Percentiles rank a stretch among this genome's conserved stretches.
phyloP scores from a whole-genome alignment of 2,113 vertebrate species.

The Corapipo altera region DNA sequence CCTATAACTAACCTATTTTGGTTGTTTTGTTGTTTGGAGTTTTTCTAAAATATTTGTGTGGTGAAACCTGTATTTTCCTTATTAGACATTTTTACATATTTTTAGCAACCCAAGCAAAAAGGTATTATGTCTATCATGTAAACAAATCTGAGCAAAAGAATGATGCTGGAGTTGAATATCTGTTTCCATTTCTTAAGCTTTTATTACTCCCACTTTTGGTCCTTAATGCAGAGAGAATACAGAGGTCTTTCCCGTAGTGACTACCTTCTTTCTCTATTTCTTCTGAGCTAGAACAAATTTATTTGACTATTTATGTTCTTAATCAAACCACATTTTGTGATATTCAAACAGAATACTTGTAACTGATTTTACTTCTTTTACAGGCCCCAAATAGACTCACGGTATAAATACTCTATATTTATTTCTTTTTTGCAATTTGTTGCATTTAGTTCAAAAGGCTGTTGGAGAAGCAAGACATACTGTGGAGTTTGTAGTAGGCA shows the following conservation, averaged over 20 bases:
- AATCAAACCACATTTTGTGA: background rate
- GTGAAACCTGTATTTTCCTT: background rate
- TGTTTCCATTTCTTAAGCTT: background rate
- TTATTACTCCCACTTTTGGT: background rate
- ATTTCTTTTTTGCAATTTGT: background rate
- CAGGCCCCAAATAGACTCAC: background rate
- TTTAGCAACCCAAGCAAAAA: background rate
- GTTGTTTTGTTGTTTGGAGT: background rate
- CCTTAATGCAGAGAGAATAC: background rate
- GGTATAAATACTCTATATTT: background rate
- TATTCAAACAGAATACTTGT: background rate
- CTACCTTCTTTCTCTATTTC: background rate
- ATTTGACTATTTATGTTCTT: background rate
- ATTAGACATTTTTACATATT: background rate
- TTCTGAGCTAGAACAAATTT: background rate
- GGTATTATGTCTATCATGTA: background rate
- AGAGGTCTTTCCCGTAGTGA: background rate
- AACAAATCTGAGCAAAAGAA: background rate
- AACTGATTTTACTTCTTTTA: background rate
- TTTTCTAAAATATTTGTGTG: background rate
- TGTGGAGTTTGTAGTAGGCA: background rate
- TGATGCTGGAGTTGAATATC: fast-evolving
- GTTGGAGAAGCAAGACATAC: background rate
- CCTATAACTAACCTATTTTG: background rate
- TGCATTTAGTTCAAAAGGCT: background rate